Percentiles rank a stretch among this genome's conserved stretches.
phyloP scores from a whole-genome alignment of 2,797 vertebrate genomes.

The Neoniphon sammara region DNA sequence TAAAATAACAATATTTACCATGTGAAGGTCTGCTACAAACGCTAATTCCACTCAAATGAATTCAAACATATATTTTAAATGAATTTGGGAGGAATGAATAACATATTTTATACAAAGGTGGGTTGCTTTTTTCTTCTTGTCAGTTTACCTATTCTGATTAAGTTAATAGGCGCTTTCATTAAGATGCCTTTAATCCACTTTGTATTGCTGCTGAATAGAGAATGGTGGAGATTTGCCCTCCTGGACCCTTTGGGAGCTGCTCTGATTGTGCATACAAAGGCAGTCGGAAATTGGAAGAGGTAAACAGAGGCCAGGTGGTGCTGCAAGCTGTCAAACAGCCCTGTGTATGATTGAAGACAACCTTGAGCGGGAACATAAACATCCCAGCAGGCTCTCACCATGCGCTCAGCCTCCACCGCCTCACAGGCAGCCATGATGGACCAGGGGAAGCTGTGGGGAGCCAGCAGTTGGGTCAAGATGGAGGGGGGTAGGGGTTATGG shows the following conservation, averaged over 20 bases:
- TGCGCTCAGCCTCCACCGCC: constrained; percentile 58
- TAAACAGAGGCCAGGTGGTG: constrained; percentile 83
- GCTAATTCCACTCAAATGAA: constrained; percentile 15
- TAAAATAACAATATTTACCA: background rate
- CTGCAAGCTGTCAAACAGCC: constrained; percentile 86
- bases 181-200: constrained; percentile 8
- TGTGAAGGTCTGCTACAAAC: background rate
- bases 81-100: too few species aligned
- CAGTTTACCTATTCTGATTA: constrained; percentile 50
- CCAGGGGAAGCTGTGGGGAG: constrained; percentile 32
- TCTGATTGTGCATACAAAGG: constrained; percentile 81
- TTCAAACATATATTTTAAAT: constrained; percentile 29
- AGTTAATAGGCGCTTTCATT: constrained; percentile 27
- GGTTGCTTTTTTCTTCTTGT: constrained; percentile 10
- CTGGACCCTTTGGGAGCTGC: constrained; percentile 61
- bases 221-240: constrained; percentile 30
- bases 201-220: constrained; percentile 23
- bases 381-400: constrained; percentile 74
- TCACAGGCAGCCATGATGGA: constrained; percentile 59
- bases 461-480: constrained; percentile 54
- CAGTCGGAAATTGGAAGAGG: constrained; percentile 80
- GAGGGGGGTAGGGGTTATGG: constrained; percentile 56
- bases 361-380: constrained; percentile 84
- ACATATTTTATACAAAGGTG: constrained; percentile 16
- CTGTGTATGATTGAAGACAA: constrained; percentile 85